Percentiles rank a stretch among this genome's conserved stretches.
Evolutionary conservation across 2,113 vertebrate species (phyloP).

Genomic region (Hippolais icterina): DNA sequence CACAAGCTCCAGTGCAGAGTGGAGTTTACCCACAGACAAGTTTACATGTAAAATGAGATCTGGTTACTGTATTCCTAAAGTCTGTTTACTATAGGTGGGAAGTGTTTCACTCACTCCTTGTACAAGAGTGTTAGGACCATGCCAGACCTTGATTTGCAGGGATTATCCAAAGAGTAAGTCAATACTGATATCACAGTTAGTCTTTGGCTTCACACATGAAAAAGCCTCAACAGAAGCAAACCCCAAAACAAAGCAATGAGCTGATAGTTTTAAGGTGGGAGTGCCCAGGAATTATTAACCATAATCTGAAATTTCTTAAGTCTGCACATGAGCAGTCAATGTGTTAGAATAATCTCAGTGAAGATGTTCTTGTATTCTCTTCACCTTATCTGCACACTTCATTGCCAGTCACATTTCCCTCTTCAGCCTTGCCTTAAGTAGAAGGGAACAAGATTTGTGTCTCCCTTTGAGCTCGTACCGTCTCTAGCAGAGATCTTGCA

Average conservation of each 20-base stretch:
- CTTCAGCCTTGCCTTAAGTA: neutral
- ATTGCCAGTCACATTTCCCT: neutral
- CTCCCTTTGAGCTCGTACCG: neutral
- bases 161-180: neutral
- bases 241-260: neutral
- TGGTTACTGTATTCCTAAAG: neutral
- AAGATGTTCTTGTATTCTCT: neutral
- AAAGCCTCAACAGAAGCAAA: neutral
- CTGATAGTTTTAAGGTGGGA: neutral
- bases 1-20: neutral
- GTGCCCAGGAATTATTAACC: neutral
- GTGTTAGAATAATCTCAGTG: neutral
- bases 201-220: neutral
- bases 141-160: neutral
- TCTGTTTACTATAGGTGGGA: neutral
- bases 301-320: neutral
- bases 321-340: neutral
- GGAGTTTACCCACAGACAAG: neutral
- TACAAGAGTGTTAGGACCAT: accelerated
- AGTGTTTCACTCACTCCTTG: neutral
- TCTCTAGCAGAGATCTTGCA: neutral
- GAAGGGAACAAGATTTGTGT: neutral
- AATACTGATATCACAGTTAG: neutral
- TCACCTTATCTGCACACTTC: neutral
- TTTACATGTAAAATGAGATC: neutral